Evolutionary conservation across 2,888 invertebrate genomes (phyloP), one percentile per base, ranked within the genome.

Genomic region (Beris chalybata): DNA sequence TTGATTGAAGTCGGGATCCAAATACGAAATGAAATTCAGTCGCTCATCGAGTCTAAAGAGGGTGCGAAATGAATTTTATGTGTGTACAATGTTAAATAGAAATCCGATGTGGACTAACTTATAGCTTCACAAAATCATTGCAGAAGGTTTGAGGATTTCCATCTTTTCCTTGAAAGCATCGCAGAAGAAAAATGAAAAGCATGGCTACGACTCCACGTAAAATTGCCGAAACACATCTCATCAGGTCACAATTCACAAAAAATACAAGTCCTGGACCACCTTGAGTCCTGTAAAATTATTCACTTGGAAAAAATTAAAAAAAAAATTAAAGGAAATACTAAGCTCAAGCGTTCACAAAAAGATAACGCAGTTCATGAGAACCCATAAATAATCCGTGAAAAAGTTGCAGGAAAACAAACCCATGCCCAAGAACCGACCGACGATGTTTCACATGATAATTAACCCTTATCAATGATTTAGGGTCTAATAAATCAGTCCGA

Each of bases 381-480:
- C 50, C 50, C 52, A 61, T 61, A 61, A 61, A 61, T 61, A 61
- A 52, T 61, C 22, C 61, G 5, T 30, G 13, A 13, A 38, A 61
- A 61, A 61, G 32, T 61, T 50, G 61, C 52, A n/a, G 50, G 48
- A 61, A 61, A 61, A 54, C 53, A 64, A 64, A 31, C 64, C 13
- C 53, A 52, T 64, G 54, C 64, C 64, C 64, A 13, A 54, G 53
- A 53, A 61, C 61, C 61, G 57, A 48, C 58, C 57, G 57, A 69
- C 68, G 64, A 69, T 69, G 68, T 69, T 69, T 66, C 68, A 69
- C 68, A 69, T 69, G 68, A 69, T 69, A 69, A 69, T 69, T 69
- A 69, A 69, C 68, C 68, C 68, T 69, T 69, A 69, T 69, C 68
- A 69, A 69, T 69, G 68, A 66, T 69, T 69, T 69, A 69, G 66